Evolutionary conservation across 2,797 vertebrate species (phyloP).

Genomic region (Argentina silus): DNA sequence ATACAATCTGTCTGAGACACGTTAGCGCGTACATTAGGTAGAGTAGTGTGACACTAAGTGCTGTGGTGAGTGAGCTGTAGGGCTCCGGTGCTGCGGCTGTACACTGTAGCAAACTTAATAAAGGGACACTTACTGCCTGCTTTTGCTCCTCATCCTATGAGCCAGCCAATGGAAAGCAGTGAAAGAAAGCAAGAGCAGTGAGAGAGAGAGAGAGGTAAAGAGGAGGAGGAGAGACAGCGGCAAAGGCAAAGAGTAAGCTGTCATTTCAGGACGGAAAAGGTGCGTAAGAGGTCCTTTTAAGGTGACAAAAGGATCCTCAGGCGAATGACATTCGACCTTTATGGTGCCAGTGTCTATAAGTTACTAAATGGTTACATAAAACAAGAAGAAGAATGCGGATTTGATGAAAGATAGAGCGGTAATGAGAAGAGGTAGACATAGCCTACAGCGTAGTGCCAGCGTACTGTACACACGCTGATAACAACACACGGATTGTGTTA

Average conservation of each 20-base stretch:
- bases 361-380: not conserved
- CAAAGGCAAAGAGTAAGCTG: constrained; percentile 30
- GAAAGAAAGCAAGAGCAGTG: constrained; percentile 59
- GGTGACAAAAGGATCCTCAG: not conserved
- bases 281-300: not conserved
- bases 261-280: not conserved
- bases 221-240: not conserved
- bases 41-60: constrained; percentile 38
- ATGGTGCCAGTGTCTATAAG: not conserved
- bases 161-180: constrained; percentile 66
- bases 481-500: not conserved
- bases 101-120: constrained; percentile 60
- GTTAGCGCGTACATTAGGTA: not conserved
- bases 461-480: not conserved
- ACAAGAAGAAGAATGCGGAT: not conserved
- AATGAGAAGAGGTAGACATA: not conserved
- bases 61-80: constrained; percentile 23
- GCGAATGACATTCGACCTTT: not conserved
- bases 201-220: constrained; percentile 10
- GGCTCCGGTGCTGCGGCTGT: not conserved
- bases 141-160: constrained; percentile 97
- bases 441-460: too few relatives aligned
- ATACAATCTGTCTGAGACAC: not conserved
- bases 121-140: constrained; percentile 92
- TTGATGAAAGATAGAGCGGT: not conserved